Evolutionary conservation across 2,113 vertebrate species (phyloP), one percentile per base, ranked within the genome.

Genomic region (Hystrix cristata): DNA sequence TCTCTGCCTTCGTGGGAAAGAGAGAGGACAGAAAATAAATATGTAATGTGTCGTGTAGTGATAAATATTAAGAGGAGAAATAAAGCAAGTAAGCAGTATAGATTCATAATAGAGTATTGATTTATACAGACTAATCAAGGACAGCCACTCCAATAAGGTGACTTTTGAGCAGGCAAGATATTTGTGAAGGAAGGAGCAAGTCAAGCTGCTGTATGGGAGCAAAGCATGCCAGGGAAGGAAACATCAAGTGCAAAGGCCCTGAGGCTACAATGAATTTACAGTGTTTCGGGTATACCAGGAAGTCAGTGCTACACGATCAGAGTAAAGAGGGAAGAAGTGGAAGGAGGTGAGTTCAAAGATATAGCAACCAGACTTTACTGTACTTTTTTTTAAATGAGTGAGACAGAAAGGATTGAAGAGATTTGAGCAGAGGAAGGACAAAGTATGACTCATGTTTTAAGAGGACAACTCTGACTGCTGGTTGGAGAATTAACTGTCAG

Each of bases 31-130:
- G 72, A n/a, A 64, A 72, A 81, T 31, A 93, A 87, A 87, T 76
- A 74, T 3, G 72, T 27, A 81, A 83, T 53, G 43, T 76, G 60
- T 67, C 59, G 91, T 53, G 23, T 46, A 21, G 62, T 3, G 7
- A 76, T 59, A 96, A 67, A 78, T 71, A 81, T 18, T 48, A 5
- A 46, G 29, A 55, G 48, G 72, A 94, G 80, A 95, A 81, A 85
- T 83, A 48, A 83, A 82, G 16, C 16, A 65, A 82, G 29, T 76
- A 72, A 87, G 27, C 10, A 1, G 15, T 29, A 76, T 0, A 92
- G 25, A 86, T 57, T 38, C 8, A 34, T 16, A 48, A 48, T 25
- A 64, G n/a, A 55, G 31, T 53, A 16, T 12, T 72, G 46, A 85
- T 93, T 91, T 64, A 27, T 48, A 53, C 15, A 69, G 51, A 7